Conservation (phyloP, 2,888 invertebrate genomes). For the Euplexia lucipara region DNA sequence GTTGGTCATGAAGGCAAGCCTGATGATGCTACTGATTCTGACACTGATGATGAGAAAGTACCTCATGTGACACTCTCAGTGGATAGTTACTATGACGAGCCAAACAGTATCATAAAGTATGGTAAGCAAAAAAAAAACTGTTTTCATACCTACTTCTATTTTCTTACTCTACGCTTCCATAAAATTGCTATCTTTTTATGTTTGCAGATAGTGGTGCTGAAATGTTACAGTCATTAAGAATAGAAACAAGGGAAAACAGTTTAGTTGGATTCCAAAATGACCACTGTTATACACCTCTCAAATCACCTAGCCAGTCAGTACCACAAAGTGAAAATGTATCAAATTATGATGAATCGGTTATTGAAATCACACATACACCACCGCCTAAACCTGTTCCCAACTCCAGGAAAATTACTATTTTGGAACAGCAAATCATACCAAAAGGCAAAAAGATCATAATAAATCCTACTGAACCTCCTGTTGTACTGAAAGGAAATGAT, state of each 20-base stretch:
- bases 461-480: slow-evolving; percentile 78
- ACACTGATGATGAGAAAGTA: slow-evolving; percentile 91
- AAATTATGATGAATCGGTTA: slow-evolving; percentile 84
- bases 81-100: slow-evolving; percentile 92
- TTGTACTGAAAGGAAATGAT: slow-evolving; percentile 85
- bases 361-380: slow-evolving; percentile 85
- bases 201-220: slow-evolving; percentile 88
- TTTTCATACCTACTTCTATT: neutral
- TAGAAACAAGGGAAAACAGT: slow-evolving; percentile 88
- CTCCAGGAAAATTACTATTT: slow-evolving; percentile 87
- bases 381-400: slow-evolving; percentile 85
- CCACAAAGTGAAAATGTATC: slow-evolving; percentile 80
- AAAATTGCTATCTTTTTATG: neutral
- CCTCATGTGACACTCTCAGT: slow-evolving; percentile 92
- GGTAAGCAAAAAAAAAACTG: slow-evolving; percentile 71
- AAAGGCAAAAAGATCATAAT: slow-evolving; percentile 87
- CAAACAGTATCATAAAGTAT: slow-evolving; percentile 89
- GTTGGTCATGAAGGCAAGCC: slow-evolving; percentile 89
- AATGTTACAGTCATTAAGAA: slow-evolving; percentile 87
- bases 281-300: slow-evolving; percentile 95
- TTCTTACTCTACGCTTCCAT: neutral
- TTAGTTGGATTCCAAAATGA: slow-evolving; percentile 94
- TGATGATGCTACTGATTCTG: slow-evolving; percentile 91
- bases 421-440: slow-evolving; percentile 88
- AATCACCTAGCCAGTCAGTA: slow-evolving; percentile 91